These are phyloP conservation scores for Prunella strophiata DNA, from an alignment of 2,797 vertebrate genomes.

Conservation along the genomic window DNA sequence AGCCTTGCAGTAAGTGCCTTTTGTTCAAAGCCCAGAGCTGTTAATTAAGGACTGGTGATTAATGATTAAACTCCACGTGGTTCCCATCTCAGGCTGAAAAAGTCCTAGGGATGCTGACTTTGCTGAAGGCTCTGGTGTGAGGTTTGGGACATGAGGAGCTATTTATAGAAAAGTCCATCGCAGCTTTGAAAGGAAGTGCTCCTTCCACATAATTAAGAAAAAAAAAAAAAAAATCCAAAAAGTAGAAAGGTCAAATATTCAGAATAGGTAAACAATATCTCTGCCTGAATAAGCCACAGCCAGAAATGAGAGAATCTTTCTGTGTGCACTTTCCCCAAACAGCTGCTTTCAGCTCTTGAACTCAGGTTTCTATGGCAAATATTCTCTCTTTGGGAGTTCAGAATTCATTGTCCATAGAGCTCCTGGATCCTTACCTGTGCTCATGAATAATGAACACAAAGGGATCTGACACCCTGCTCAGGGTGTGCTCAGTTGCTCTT, in stretches of 20 bases:
- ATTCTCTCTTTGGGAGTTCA: neutral
- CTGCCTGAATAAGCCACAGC: neutral
- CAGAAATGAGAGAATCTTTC: neutral
- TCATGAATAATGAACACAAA: neutral
- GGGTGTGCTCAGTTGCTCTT: neutral
- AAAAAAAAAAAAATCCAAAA: neutral
- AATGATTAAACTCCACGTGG: conserved; percentile 85
- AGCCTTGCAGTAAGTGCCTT: conserved; percentile 75
- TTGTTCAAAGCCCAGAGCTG: conserved; percentile 93
- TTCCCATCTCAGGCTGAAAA: conserved; percentile 74
- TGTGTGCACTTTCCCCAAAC: neutral
- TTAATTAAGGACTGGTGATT: conserved; percentile 99
- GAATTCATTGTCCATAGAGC: neutral
- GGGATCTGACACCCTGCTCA: neutral
- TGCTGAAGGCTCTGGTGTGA: conserved; percentile 72
- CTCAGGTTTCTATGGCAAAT: neutral
- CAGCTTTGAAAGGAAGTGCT: conserved; percentile 29
- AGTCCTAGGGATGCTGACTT: conserved; percentile 82
- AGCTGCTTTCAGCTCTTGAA: neutral
- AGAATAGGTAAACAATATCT: conserved; percentile 46
- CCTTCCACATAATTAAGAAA: conserved; percentile 42
- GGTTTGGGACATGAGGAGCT: conserved; percentile 65
- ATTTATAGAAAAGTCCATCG: conserved; percentile 76
- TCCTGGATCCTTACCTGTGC: neutral
- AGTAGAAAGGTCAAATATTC: conserved; percentile 60